Evolutionary conservation across 1,140 invertebrate species (phyloP).

Genomic region (Teleogryllus occipitalis): DNA sequence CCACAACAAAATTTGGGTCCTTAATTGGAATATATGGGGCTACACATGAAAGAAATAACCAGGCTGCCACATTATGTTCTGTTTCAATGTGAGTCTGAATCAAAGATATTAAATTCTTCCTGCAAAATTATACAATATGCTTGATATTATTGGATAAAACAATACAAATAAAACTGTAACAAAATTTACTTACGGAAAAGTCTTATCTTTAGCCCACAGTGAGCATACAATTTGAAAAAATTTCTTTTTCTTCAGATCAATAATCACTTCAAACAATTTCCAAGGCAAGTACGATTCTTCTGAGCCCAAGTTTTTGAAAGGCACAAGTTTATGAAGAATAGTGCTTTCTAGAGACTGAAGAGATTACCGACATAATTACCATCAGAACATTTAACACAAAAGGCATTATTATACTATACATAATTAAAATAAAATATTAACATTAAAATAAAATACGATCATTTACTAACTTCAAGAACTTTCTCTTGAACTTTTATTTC

Average conservation of each 20-base stretch:
- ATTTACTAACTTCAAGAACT: neutral
- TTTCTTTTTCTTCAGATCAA: neutral
- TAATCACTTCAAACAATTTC: neutral
- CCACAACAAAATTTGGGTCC: neutral
- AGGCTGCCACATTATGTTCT: neutral
- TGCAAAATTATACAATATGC: neutral
- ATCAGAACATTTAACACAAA: neutral
- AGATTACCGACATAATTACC: neutral
- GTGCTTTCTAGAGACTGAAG: neutral
- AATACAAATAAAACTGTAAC: neutral
- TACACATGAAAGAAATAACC: neutral
- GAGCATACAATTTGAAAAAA: neutral
- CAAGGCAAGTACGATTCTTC: neutral
- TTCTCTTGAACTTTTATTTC: neutral
- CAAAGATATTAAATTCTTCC: neutral
- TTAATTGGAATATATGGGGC: neutral
- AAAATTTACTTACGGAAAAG: neutral
- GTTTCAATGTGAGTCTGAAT: neutral
- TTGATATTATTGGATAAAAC: neutral
- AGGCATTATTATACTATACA: neutral
- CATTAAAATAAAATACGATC: neutral
- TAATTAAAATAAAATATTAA: neutral
- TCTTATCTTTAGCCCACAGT: neutral
- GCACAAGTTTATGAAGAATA: neutral
- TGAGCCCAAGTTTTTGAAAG: neutral